Conservation (phyloP, 2,797 vertebrate genomes). For the Schizothorax lantsangensis region DNA sequence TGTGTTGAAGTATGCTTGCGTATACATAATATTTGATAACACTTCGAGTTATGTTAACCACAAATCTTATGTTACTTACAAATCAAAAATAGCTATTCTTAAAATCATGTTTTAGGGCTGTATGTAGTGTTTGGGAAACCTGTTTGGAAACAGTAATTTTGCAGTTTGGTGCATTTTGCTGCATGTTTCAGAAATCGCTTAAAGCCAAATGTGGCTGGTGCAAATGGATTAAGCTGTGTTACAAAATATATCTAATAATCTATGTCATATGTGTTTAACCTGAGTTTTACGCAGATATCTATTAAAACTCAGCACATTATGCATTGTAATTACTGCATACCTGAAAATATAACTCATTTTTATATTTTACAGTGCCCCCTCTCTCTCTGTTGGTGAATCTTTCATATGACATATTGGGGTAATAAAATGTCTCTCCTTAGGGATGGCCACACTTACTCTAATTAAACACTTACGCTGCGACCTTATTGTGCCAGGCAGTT, state of each 20-base stretch:
- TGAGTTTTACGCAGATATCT: not conserved
- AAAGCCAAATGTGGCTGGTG: not conserved
- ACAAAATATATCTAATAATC: not conserved
- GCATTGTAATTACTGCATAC: slow-evolving; percentile 31
- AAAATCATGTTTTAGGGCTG: not conserved
- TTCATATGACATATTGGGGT: slow-evolving; percentile 80
- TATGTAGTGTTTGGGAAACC: not conserved
- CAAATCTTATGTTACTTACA: not conserved
- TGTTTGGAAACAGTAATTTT: not conserved
- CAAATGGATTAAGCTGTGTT: not conserved
- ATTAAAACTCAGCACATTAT: slow-evolving; percentile 11
- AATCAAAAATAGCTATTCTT: not conserved
- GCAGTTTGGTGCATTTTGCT: not conserved
- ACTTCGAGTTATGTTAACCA: no score
- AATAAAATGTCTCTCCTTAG: slow-evolving; percentile 79
- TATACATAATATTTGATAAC: not conserved
- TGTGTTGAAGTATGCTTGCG: not conserved
- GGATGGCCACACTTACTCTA: slow-evolving; percentile 76
- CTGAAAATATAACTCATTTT: slow-evolving; percentile 38
- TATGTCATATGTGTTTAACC: slow-evolving; percentile 6
- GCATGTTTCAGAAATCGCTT: not conserved
- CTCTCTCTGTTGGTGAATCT: slow-evolving; percentile 61
- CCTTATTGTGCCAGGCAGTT: slow-evolving; percentile 75
- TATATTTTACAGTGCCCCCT: slow-evolving; percentile 32
- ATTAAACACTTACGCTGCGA: slow-evolving; percentile 82